Conservation (phyloP, 2,888 invertebrate species). For the Phoenoteleia sp. region DNA sequence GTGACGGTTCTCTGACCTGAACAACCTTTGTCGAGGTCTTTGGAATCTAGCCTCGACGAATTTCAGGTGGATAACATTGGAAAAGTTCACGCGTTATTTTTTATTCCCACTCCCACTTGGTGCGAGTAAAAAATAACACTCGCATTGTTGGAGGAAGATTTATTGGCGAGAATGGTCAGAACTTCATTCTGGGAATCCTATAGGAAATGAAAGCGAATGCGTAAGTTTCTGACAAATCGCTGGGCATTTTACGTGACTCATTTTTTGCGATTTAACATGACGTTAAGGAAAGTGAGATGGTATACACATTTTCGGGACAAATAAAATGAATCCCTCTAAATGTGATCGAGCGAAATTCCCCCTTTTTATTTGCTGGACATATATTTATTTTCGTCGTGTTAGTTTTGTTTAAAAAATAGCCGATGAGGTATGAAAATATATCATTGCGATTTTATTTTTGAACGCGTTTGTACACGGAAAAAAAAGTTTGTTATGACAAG, state of each 20-base stretch:
- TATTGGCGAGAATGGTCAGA: conserved; percentile 34
- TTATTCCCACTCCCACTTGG: not conserved
- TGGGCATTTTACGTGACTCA: conserved; percentile 47
- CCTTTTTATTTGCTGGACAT: no score
- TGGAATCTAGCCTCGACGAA: conserved; percentile 41
- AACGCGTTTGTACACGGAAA: no score
- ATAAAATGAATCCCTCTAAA: not conserved
- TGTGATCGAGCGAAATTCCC: not conserved
- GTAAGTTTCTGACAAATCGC: conserved; percentile 55
- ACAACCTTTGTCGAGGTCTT: conserved; percentile 6
- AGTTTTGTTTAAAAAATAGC: no score
- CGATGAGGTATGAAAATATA: no score
- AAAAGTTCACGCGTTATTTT: conserved; percentile 11
- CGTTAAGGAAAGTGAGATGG: conserved; percentile 4
- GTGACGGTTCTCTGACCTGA: conserved; percentile 23
- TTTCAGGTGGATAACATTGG: conserved; percentile 6
- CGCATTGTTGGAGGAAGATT: conserved; percentile 38
- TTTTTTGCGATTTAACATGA: conserved; percentile 25
- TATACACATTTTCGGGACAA: not conserved
- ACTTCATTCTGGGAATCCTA: conserved; percentile 44
- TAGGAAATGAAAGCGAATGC: conserved; percentile 54
- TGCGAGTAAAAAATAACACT: not conserved
- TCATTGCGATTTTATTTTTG: no score
- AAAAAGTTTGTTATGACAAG: no score
- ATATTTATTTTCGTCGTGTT: no score